phyloP scores from a whole-genome alignment of 2,113 vertebrate genomes.

The Seriola rivoliana region DNA sequence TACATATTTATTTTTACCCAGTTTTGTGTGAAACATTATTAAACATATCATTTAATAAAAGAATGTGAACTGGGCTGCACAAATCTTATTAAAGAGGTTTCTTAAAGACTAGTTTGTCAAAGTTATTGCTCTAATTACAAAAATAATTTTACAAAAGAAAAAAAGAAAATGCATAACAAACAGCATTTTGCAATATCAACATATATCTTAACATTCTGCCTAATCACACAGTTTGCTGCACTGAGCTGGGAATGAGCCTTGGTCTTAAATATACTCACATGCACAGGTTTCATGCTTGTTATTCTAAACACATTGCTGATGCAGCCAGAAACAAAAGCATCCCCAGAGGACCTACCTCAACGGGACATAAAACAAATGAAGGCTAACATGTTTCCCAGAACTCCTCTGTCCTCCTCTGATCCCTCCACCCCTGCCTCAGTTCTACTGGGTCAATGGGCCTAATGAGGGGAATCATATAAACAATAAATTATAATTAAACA shows the following conservation, averaged over 20 bases:
- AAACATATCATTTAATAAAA: too few relatives aligned
- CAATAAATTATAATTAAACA: constrained; percentile 35
- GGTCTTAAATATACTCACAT: background rate
- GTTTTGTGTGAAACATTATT: too few relatives aligned
- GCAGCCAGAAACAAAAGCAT: constrained; percentile 18
- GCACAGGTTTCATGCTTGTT: background rate
- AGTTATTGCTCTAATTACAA: too few relatives aligned
- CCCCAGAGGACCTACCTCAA: background rate
- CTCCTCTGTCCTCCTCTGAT: background rate
- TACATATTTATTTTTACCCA: background rate
- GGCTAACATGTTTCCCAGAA: background rate
- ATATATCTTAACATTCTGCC: too few relatives aligned
- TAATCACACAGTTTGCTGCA: background rate
- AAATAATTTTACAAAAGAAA: too few relatives aligned
- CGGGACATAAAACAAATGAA: background rate
- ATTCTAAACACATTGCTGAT: constrained; percentile 25
- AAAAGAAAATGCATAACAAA: too few relatives aligned
- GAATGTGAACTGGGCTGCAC: too few relatives aligned
- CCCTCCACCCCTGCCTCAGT: background rate
- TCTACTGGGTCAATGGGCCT: constrained; percentile 21
- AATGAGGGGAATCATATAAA: constrained; percentile 39
- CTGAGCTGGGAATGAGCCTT: background rate
- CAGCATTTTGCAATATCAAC: background rate
- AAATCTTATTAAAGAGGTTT: too few relatives aligned
- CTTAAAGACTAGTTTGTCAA: too few relatives aligned